phyloP scores from a whole-genome alignment of 2,113 vertebrate species.

The Atractosteus spatula region DNA sequence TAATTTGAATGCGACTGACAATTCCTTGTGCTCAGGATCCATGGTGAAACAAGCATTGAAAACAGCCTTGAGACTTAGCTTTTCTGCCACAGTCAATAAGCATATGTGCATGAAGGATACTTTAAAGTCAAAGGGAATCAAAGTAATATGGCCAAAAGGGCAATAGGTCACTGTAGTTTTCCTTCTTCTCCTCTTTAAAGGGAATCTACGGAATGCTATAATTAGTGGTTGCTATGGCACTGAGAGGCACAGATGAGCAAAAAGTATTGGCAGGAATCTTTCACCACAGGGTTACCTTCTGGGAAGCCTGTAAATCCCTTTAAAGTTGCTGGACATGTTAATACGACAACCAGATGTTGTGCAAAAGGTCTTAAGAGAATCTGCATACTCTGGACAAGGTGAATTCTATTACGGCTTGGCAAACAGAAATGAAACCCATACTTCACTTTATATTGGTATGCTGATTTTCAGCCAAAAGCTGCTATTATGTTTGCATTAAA shows the following conservation, averaged over 20 bases:
- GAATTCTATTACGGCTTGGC: slow-evolving; percentile 22
- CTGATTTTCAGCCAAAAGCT: background rate
- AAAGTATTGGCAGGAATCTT: slow-evolving; percentile 43
- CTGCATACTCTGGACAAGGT: slow-evolving; percentile 26
- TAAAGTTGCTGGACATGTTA: slow-evolving; percentile 48
- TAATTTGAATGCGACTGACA: background rate
- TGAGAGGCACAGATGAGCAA: slow-evolving; percentile 41
- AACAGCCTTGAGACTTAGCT: slow-evolving; percentile 13
- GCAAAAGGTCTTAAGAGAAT: slow-evolving; percentile 27
- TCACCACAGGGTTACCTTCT: slow-evolving; percentile 36
- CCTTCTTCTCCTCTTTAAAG: slow-evolving; percentile 31
- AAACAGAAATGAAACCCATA: background rate
- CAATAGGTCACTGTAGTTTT: slow-evolving; percentile 32
- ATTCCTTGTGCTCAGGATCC: too few relatives aligned
- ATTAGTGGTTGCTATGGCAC: slow-evolving; percentile 47
- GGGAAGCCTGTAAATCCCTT: slow-evolving; percentile 45
- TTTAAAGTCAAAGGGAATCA: slow-evolving; percentile 20
- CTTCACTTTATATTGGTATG: background rate
- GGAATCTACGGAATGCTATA: slow-evolving; percentile 51
- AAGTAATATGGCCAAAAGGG: slow-evolving; percentile 27
- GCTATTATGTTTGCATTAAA: too few relatives aligned
- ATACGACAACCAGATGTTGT: slow-evolving; percentile 50
- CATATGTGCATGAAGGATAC: slow-evolving; percentile 14
- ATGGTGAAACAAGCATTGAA: background rate
- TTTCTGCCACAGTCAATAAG: slow-evolving; percentile 20